phyloP scores from a whole-genome alignment of 2,113 vertebrate genomes.

The Eublepharis macularius region DNA sequence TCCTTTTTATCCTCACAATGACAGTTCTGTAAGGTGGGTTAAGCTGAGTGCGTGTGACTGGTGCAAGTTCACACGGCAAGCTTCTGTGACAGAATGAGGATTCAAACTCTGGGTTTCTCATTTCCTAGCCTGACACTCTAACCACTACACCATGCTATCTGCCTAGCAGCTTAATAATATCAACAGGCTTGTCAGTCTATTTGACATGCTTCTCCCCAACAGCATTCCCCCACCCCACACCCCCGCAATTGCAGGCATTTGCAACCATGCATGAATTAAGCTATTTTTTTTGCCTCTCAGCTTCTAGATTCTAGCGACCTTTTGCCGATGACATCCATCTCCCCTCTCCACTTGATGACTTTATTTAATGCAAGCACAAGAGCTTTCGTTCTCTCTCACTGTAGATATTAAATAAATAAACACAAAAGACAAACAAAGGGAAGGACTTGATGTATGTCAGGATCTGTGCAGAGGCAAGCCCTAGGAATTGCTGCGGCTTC shows the following conservation, averaged over 20 bases:
- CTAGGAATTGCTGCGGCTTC: conserved; percentile 63
- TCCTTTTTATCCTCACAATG: no score
- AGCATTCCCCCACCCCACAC: not conserved
- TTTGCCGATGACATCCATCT: conserved; percentile 40
- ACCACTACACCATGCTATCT: no score
- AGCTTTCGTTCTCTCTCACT: not conserved
- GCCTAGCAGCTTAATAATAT: not conserved
- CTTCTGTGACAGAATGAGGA: no score
- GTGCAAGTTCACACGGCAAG: no score
- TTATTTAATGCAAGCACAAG: conserved; percentile 50
- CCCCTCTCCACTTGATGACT: conserved; percentile 38
- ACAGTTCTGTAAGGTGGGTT: no score
- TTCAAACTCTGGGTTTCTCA: no score
- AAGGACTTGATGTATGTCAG: conserved; percentile 47
- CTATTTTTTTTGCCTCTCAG: conserved; percentile 27
- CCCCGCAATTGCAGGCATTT: not conserved
- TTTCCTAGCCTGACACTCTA: no score
- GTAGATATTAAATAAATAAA: conserved; percentile 68
- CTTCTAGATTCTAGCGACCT: conserved; percentile 29
- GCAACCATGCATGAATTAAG: not conserved
- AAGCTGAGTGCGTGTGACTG: no score
- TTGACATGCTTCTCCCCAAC: not conserved
- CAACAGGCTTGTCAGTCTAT: not conserved
- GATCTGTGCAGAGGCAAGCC: conserved; percentile 64
- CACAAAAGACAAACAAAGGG: conserved; percentile 56